phyloP scores from a whole-genome alignment of 2,113 vertebrate genomes.

The Suricata suricatta region DNA sequence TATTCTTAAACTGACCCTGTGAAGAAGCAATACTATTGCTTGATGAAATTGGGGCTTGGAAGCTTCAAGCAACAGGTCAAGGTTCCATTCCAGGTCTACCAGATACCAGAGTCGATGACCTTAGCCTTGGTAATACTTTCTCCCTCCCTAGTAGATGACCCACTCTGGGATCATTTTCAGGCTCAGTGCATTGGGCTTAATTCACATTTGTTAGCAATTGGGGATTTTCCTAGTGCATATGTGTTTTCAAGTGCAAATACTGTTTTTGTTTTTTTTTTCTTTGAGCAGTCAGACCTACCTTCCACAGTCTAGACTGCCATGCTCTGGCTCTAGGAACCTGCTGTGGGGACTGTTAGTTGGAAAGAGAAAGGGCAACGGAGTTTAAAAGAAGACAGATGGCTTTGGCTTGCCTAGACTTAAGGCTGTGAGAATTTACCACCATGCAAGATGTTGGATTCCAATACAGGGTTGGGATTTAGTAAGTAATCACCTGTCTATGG shows the following conservation, averaged over 20 bases:
- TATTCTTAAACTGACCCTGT: background rate
- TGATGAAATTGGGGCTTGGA: background rate
- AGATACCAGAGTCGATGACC: background rate
- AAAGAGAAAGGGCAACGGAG: background rate
- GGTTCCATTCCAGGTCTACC: background rate
- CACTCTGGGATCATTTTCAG: background rate
- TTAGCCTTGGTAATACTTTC: background rate
- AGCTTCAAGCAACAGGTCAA: background rate
- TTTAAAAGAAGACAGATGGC: constrained; percentile 9
- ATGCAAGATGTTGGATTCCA: background rate
- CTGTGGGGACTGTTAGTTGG: background rate
- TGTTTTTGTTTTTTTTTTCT: background rate
- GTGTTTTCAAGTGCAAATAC: background rate
- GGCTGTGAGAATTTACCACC: constrained; percentile 18
- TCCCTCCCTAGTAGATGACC: background rate
- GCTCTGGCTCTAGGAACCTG: background rate
- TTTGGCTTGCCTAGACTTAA: background rate
- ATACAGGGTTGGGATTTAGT: background rate
- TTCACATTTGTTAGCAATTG: background rate
- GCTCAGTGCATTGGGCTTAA: background rate
- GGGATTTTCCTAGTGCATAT: background rate
- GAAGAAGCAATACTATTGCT: background rate
- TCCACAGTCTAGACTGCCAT: background rate
- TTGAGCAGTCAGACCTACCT: background rate
- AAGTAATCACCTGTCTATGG: background rate